These are phyloP conservation scores for Pseudomyrmex dendroicus DNA, from an alignment of 1,140 invertebrate species.

Conservation along the genomic window DNA sequence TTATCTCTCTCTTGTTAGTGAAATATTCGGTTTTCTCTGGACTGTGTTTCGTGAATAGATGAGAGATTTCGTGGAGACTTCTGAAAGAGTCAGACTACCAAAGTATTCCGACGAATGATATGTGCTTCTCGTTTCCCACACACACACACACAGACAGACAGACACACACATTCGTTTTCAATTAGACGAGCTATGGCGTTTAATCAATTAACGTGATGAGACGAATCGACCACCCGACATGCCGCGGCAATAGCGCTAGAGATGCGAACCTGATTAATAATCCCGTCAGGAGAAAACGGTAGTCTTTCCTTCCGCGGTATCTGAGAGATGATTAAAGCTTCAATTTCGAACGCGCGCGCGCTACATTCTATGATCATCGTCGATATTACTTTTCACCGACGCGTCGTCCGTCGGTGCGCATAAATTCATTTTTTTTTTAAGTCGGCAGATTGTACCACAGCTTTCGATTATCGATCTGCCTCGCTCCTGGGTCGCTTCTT, in stretches of 20 bases:
- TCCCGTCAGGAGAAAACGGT: neutral
- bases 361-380: slow-evolving; percentile 30
- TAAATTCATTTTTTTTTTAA: slow-evolving; percentile 43
- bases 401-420: neutral
- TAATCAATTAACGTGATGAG: neutral
- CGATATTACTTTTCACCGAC: neutral
- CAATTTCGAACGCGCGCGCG: slow-evolving; percentile 7
- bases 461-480: slow-evolving; percentile 36
- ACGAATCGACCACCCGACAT: neutral
- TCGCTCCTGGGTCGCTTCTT: neutral
- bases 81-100: neutral
- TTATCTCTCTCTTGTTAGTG: no score
- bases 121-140: neutral
- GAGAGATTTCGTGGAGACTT: neutral
- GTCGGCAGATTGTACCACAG: slow-evolving; percentile 18
- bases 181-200: neutral
- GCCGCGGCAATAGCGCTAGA: neutral
- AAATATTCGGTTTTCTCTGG: neutral
- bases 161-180: neutral
- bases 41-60: neutral
- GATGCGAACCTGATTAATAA: slow-evolving; percentile 22
- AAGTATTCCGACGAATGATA: neutral
- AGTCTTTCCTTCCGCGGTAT: slow-evolving; percentile 14
- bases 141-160: neutral
- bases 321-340: slow-evolving; percentile 34